Evolutionary conservation across 37 sponge, comb jelly and placozoan genomes (phyloP).

Genomic region (Oopsacas minuta): DNA sequence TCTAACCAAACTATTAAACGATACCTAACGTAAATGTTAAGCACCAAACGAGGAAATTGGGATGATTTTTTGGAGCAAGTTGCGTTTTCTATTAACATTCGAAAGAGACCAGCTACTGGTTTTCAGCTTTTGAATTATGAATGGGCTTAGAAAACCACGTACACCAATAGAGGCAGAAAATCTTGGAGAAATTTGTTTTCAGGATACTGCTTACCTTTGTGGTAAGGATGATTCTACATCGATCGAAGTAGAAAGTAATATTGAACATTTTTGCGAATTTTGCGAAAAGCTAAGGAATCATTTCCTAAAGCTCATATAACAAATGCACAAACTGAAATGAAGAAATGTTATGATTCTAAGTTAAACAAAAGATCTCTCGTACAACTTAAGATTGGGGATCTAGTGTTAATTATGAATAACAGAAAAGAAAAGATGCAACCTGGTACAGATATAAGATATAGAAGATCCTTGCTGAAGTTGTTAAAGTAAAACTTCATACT

Average conservation of each 20-base stretch:
- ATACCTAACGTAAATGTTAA: background rate
- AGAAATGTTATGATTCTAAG: background rate
- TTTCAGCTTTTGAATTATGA: background rate
- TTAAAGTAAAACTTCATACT: background rate
- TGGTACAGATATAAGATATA: background rate
- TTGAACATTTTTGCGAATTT: background rate
- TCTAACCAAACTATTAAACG: background rate
- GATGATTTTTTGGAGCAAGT: background rate
- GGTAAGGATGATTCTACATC: background rate
- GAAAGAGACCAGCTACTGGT: background rate
- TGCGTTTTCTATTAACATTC: background rate
- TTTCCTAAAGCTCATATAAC: background rate
- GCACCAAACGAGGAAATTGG: background rate
- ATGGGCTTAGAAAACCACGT: background rate
- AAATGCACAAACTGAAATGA: background rate
- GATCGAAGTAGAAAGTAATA: background rate
- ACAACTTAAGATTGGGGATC: background rate
- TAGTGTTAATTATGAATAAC: background rate
- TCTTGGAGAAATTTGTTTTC: background rate
- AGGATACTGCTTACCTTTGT: background rate
- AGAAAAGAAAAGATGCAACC: background rate
- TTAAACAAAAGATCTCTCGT: background rate
- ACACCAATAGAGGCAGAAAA: background rate
- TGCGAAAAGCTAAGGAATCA: background rate
- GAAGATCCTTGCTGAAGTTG: background rate